Base-by-base conservation (phyloP, 2,888 invertebrate genomes). In the Drosophila antonietae region DNA sequence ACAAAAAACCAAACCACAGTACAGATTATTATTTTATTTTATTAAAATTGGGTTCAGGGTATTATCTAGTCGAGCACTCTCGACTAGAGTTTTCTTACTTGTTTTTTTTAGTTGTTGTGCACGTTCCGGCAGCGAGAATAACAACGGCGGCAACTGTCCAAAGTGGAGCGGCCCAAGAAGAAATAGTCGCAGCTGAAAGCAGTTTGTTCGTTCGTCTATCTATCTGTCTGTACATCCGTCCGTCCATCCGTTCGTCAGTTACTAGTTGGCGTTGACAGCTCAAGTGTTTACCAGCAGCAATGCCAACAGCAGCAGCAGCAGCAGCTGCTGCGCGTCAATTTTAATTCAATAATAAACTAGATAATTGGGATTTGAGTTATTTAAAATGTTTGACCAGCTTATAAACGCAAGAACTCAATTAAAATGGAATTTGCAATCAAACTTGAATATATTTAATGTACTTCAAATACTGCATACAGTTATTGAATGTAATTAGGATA, bases 301-400 rank as follows among this genome's bases (percentile, higher is more conserved):
- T 39, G 52, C 39, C 20, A 51, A 57, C 66, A 41, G 33, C 28
- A 28, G 28, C 28, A 28, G 57, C 44, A 46, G 23, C 49, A 49
- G 64, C 44, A 31, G 57, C 44, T 37, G 23, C 39, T 51, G 61
- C 56, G 39, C 41, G 56, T 80, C 70, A 70, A 70, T 80, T 80
- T 77, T 83, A 89, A 84, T 82, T 85, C 61, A 76, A 74, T 78
- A 59, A 66, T 64, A 75, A 68, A 84, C 81, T 81, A 78, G 74
- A 75, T 78, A 84, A 89, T 83, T 75, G 69, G 64, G 63, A 71
- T 68, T 71, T 70, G 70, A 59, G 47, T 57, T 43, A 44, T 56
- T 72, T 47, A 28, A 62, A 61, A 55, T 51, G 61, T 49, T 37
- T 60, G 55, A 51, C 58, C 70, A 72, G 53, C 41, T 37, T 23